Evolutionary conservation across 2,797 vertebrate genomes (phyloP), one percentile per base, ranked within the genome.

Genomic region (Galago senegalensis): DNA sequence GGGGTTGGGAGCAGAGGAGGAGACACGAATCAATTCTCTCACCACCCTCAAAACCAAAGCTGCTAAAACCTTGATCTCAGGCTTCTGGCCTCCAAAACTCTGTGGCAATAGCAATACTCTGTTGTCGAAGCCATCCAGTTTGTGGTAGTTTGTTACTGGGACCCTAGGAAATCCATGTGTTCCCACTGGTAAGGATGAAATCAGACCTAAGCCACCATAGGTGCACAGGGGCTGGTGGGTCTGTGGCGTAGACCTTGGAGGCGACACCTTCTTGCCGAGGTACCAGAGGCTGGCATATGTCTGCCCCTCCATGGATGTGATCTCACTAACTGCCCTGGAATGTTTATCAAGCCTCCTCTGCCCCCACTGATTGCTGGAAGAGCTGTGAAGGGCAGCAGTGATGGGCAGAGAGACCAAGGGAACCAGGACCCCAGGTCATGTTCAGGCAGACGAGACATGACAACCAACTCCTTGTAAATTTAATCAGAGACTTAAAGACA

Each of bases 401-500:
- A 83, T 3, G 23, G 37, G n/a, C 21, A 21, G 29, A 77, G 40
- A 75, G 87, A 70, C 49, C 40, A 72, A 65, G 53, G 20, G 58
- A 63, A 14, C 40, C 34, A 58, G 79, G 53, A 67, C 72, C 61
- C 25, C 7, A n/a, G 82, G 87, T 97, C 91, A 53, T 58, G 81
- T 0, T 31, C 76, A 73, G 7, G 29, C 80, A 93, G 87, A 76
- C 0, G 5, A 95, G 81, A 91, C 37, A 16, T 43, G 80, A 94
- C 49, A 85, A 84, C 31, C 25, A 89, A 80, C 84, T 93, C 65
- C 46, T 58, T 95, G 46, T 63, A 76, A 93, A 96, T 97, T 87
- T 79, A 97, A 97, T 95, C 73, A 87, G 86, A 87, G 70, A 82
- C 77, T 93, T 60, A 81, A 96, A 96, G 96, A 87, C 94, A 97